These are phyloP conservation scores for Melanocharis versteri DNA, from an alignment of 2,113 vertebrate species.

Conservation along the genomic window DNA sequence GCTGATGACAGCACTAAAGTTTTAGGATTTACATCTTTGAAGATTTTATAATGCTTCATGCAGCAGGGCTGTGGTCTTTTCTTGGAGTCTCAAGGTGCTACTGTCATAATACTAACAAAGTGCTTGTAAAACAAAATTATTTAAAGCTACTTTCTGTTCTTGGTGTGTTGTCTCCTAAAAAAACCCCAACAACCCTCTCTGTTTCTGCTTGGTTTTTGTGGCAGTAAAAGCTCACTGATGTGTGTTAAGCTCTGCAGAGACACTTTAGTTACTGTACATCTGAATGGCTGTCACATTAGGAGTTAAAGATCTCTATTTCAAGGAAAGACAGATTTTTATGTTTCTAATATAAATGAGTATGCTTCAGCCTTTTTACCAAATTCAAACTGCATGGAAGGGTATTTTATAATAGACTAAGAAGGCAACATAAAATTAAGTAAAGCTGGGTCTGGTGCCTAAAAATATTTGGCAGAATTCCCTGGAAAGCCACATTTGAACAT, in stretches of 20 bases:
- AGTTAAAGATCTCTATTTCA: conserved; percentile 44
- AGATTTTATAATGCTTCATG: neutral
- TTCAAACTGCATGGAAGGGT: conserved; percentile 76
- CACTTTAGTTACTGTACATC: neutral
- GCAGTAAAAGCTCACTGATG: neutral
- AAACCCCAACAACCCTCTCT: neutral
- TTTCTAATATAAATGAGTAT: conserved; percentile 63
- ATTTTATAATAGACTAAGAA: conserved; percentile 77
- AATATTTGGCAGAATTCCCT: conserved; percentile 84
- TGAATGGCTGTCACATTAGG: neutral
- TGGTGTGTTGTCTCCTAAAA: neutral
- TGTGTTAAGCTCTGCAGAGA: neutral
- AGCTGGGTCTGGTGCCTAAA: conserved; percentile 83
- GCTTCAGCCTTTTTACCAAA: conserved; percentile 70
- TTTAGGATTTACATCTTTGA: neutral
- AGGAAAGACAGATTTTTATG: conserved; percentile 34
- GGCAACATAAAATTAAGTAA: conserved; percentile 82
- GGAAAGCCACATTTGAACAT: conserved; percentile 87
- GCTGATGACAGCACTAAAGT: neutral
- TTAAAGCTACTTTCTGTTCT: conserved; percentile 20
- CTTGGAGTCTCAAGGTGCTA: neutral
- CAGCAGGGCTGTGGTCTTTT: neutral
- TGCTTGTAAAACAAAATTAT: neutral
- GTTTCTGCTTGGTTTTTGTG: neutral
- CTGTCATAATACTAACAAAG: neutral